These are phyloP conservation scores for Harpalus rubripes DNA, from an alignment of 2,888 invertebrate genomes.

Conservation along the genomic window DNA sequence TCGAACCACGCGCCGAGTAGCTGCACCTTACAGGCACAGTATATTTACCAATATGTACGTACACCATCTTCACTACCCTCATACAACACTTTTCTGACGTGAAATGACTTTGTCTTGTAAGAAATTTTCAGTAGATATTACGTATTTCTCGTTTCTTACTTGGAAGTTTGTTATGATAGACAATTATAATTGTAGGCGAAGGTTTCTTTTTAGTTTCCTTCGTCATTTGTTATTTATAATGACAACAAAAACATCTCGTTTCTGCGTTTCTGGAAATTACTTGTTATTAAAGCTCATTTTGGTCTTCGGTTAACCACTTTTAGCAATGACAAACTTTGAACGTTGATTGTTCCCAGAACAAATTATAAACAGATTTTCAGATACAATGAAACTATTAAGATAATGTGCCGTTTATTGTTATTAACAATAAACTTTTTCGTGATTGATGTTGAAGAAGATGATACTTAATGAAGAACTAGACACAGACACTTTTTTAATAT, in stretches of 20 bases:
- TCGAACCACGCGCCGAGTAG: too few relatives aligned
- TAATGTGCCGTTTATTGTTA: constrained; percentile 28
- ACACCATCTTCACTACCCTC: too few relatives aligned
- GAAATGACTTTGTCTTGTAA: too few relatives aligned
- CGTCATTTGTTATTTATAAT: background rate
- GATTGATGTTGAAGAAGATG: background rate
- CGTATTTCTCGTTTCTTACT: too few relatives aligned
- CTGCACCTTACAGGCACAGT: too few relatives aligned
- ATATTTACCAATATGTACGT: too few relatives aligned
- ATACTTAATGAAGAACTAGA: background rate
- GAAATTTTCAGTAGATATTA: too few relatives aligned
- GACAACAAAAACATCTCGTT: background rate
- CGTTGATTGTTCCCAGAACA: background rate
- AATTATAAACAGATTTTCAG: constrained; percentile 40
- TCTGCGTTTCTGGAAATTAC: constrained; percentile 7
- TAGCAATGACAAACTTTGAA: constrained; percentile 8
- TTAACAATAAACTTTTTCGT: background rate
- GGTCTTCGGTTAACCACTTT: background rate
- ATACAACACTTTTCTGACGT: too few relatives aligned
- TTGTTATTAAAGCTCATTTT: constrained; percentile 24
- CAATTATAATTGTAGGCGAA: background rate
- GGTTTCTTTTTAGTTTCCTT: background rate
- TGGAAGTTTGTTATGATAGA: too few relatives aligned
- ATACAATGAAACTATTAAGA: constrained; percentile 14
- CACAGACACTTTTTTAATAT: background rate